Evolutionary conservation across 2,113 vertebrate genomes (phyloP), one percentile per base, ranked within the genome.

Genomic region (Chascanopsetta lugubris): DNA sequence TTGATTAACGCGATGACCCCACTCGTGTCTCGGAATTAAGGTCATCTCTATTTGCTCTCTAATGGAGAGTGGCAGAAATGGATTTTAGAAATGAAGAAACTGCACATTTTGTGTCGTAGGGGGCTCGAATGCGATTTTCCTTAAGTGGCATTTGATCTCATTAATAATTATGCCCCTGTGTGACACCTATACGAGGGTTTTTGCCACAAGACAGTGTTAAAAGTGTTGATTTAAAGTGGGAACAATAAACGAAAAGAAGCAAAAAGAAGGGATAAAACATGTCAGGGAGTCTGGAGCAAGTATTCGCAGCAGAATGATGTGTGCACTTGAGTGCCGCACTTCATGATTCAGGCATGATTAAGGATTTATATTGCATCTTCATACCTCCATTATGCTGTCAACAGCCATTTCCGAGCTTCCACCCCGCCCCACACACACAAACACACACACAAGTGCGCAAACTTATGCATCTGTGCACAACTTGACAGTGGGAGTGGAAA

Each of bases 321-420:
- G 79, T 82, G 78, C 77, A 68, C 84, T n/a, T 75, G 72, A 70
- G 47, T 71, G 79, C 67, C 76, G 69, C 71, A 79, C 71, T 85
- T 83, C 84, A 88, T 88, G 85, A 88, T 91, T 89, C 84, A 77
- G 84, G 77, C 85, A 69, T 89, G 88, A 89, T 88, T 83, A 90
- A 86, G 85, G 84, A 88, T 84, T 90, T 89, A 81, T 87, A 87
- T 77, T 83, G 85, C 80, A 79, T 82, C 80, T 67, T 88, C 82
- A 77, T 84, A 74, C 82, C 81, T 80, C 79, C 75, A 88, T 91
- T 88, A 87, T 76, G 77, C 80, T 88, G 88, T 89, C 84, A 87
- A 83, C 88, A 85, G 76, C 67, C 61, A 86, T 88, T 90, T 87
- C 85, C 85, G n/a, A n/a, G n/a, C n/a, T n/a, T n/a, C n/a, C n/a